A percentile compares a stretch with the other conserved stretches of the same genome.
phyloP scores from a whole-genome alignment of 2,113 vertebrate genomes.

The Ophthalmolycus amberensis region DNA sequence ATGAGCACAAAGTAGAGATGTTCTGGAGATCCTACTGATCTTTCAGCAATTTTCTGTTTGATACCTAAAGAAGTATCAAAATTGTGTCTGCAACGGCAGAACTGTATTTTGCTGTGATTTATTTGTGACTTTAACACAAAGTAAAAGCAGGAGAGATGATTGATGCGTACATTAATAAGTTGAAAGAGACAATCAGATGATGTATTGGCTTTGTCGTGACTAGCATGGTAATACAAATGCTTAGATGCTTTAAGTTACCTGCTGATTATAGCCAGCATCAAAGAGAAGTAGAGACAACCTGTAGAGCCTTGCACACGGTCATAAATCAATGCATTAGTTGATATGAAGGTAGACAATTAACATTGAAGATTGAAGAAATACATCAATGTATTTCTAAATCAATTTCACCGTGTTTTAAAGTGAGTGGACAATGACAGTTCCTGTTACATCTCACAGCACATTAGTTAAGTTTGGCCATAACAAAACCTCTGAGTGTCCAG shows the following conservation, averaged over 20 bases:
- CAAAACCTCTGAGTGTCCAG: neutral
- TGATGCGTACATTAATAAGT: neutral
- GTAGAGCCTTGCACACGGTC: neutral
- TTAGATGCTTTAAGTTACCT: conserved; percentile 13
- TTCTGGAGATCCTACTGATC: neutral
- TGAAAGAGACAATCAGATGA: conserved; percentile 1
- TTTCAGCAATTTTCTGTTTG: neutral
- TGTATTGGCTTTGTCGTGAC: conserved; percentile 18
- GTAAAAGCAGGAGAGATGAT: neutral
- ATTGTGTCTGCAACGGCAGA: neutral
- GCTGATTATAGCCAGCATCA: neutral
- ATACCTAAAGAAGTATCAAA: neutral
- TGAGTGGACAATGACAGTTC: neutral
- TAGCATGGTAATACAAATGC: neutral
- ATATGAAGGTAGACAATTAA: neutral
- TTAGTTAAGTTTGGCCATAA: neutral
- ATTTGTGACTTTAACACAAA: conserved; percentile 14
- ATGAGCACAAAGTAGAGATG: neutral
- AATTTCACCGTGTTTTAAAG: neutral
- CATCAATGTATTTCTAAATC: neutral
- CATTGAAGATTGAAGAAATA: neutral
- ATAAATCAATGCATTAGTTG: neutral
- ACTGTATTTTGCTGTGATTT: neutral
- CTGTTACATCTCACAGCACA: neutral
- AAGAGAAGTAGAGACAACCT: neutral